phyloP scores from a whole-genome alignment of 2,797 vertebrate genomes.

The Coreius guichenoti region DNA sequence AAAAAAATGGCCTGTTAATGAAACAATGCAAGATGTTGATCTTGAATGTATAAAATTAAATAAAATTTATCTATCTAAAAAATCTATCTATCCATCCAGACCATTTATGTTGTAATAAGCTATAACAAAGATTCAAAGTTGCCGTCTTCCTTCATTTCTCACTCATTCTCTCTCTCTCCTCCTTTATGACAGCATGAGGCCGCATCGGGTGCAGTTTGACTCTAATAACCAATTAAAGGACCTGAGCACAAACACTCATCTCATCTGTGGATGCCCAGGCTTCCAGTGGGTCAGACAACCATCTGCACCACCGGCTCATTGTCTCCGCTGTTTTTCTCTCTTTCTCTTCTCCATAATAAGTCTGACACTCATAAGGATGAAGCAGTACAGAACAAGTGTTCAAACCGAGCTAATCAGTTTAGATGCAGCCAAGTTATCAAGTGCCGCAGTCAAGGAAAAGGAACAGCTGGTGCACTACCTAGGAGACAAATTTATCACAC shows the following conservation, averaged over 20 bases:
- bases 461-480: slow-evolving; percentile 52
- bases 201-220: slow-evolving; percentile 38
- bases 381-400: slow-evolving; percentile 45
- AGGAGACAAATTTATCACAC: slow-evolving; percentile 46
- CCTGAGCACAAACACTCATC: slow-evolving; percentile 46
- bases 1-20: not conserved
- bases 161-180: slow-evolving; percentile 21
- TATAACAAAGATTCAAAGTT: slow-evolving; percentile 18
- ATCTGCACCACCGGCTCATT: slow-evolving; percentile 39
- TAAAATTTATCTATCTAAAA: not conserved
- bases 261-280: slow-evolving; percentile 29
- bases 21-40: not conserved
- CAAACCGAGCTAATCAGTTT: slow-evolving; percentile 45
- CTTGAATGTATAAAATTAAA: not conserved
- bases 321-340: slow-evolving; percentile 23
- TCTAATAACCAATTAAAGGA: slow-evolving; percentile 60
- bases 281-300: slow-evolving; percentile 44
- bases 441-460: slow-evolving; percentile 39
- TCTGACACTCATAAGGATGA: slow-evolving; percentile 38
- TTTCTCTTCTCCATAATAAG: slow-evolving; percentile 27
- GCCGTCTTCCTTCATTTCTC: slow-evolving; percentile 16
- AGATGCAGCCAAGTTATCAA: slow-evolving; percentile 45
- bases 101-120: not conserved
- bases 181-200: slow-evolving; percentile 36
- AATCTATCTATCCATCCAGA: too few relatives aligned